Base-by-base conservation (phyloP, 2,113 vertebrate genomes). In the Python bivittatus region DNA sequence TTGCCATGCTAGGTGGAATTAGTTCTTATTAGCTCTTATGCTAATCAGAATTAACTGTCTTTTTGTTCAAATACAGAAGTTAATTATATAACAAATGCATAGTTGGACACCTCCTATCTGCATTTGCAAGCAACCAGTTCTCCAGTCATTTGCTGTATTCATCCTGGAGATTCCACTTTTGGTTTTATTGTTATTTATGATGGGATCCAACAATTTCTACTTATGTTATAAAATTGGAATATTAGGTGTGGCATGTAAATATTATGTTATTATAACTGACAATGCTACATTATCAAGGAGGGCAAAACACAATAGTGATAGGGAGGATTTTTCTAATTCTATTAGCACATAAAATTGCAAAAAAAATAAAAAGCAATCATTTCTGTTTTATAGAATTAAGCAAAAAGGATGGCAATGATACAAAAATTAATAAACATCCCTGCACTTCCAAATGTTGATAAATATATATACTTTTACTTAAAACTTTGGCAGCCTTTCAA, bases 401-500 rank as follows among this genome's bases (percentile, higher is more conserved):
- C 27, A 88, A 22, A 48, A 84, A 88, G 58, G 58, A 44, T 72
- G 17, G 20, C 23, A 44, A 64, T 33, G 25, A n/a, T 88, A 64
- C 20, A 7, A 27, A 10, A 68, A 91, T 61, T 57, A 88, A 60
- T 22, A 72, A 48, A 57, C 25, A 88, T 8, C 3, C 38, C 53
- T 33, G 25, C 12, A 52, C 7, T 68, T 85, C 64, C 27, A 10
- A 9, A 29, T 42, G 44, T 86, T 87, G 17, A 33, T 13, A 52
- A 53, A 29, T 27, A 90, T 52, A 79, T 54, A 60, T n/a, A 87
- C 5, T 22, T 33, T 86, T 72, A n/a, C 53, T 53, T 11, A 6
- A n/a, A 44, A 87, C 42, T 89, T 83, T 90, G 88, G 88, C 90
- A 86, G 72, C n/a, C 61, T 90, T 84, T 79, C 88, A 92, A 29